Conservation (phyloP, 2,888 invertebrate species). For the Cristatella mucedo region DNA sequence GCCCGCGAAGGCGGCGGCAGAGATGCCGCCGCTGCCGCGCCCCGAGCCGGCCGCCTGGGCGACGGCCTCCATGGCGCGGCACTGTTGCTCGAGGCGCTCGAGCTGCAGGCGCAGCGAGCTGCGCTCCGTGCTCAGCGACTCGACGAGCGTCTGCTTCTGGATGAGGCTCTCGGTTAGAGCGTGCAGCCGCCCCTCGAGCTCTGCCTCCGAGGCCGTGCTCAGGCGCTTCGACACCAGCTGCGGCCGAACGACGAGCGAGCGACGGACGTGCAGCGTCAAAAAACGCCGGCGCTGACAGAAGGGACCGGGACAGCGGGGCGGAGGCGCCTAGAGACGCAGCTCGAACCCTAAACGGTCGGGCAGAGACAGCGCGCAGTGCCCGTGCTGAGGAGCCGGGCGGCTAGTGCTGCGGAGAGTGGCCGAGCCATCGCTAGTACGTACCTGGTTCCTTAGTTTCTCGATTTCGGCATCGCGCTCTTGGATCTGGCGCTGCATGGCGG, state of each 20-base stretch:
- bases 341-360: too few species aligned
- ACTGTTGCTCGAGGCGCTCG: slow-evolving; percentile 46
- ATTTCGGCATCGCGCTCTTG: slow-evolving; percentile 47
- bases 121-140: slow-evolving; percentile 63
- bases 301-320: too few species aligned
- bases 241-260: slow-evolving; percentile 6
- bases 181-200: slow-evolving; percentile 41
- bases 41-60: not conserved
- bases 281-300: too few species aligned
- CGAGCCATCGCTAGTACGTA: too few species aligned
- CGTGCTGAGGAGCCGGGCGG: too few species aligned
- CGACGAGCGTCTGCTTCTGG: slow-evolving; percentile 67
- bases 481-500: slow-evolving; percentile 40
- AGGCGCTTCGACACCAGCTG: slow-evolving; percentile 34
- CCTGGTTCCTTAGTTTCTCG: slow-evolving; percentile 44
- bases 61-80: not conserved
- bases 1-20: too few species aligned
- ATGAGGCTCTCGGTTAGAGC: slow-evolving; percentile 63
- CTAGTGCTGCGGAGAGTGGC: too few species aligned
- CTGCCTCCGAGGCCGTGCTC: slow-evolving; percentile 33
- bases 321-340: too few species aligned
- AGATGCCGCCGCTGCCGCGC: slow-evolving; percentile 37
- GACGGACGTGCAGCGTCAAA: too few species aligned
- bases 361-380: too few species aligned
- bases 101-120: slow-evolving; percentile 67